Evolutionary conservation across 2,113 vertebrate species (phyloP).

Genomic region (Andinoacara biseriatus): DNA sequence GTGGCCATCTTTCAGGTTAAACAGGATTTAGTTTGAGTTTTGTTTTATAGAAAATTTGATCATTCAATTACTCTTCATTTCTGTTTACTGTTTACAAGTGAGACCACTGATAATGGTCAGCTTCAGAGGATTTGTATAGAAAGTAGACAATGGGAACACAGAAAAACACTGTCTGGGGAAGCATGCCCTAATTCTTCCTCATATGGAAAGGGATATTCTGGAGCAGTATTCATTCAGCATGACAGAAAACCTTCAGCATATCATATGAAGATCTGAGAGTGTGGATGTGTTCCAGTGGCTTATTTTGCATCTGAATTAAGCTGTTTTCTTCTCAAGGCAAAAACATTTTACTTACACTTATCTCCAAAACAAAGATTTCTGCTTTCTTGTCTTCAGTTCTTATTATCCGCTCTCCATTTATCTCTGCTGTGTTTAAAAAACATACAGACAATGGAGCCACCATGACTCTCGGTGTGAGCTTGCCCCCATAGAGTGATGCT

Average conservation of each 20-base stretch:
- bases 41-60: not conserved
- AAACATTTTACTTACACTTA: slow-evolving; percentile 1
- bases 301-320: slow-evolving; percentile 5
- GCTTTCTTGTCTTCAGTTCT: slow-evolving; percentile 8
- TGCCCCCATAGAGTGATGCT: slow-evolving; percentile 32
- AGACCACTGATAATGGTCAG: rapidly evolving
- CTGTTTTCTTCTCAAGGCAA: slow-evolving; percentile 10
- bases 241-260: not conserved
- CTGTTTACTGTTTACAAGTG: not conserved
- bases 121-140: not conserved
- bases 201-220: not conserved
- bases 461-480: not conserved
- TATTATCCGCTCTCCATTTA: slow-evolving; percentile 46
- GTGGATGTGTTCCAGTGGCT: not conserved
- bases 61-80: not conserved
- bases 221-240: not conserved
- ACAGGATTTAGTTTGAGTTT: not conserved
- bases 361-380: slow-evolving; percentile 19
- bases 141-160: not conserved
- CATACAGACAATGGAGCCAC: slow-evolving; percentile 25
- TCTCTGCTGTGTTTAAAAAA: slow-evolving; percentile 43
- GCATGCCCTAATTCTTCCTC: not conserved
- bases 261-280: not conserved
- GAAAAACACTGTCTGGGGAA: not conserved
- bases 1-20: not conserved